These are phyloP conservation scores for Phyto melanocephala DNA, from an alignment of 2,888 invertebrate genomes.

Conservation along the genomic window DNA sequence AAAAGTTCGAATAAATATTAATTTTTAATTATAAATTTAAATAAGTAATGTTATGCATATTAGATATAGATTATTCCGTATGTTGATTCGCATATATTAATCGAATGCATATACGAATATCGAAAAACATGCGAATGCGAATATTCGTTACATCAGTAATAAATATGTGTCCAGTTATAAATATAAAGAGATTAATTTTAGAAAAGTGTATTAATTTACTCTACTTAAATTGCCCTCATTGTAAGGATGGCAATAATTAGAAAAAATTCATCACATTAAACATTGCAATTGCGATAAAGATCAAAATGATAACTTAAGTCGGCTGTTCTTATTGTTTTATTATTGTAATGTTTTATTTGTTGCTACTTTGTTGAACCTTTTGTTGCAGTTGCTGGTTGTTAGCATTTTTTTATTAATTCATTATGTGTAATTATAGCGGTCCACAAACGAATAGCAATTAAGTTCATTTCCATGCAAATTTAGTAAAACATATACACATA, in stretches of 20 bases:
- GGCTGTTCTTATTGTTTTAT: slow-evolving; percentile 4
- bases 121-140: too few species aligned
- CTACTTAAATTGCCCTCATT: slow-evolving; percentile 17
- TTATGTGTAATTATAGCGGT: slow-evolving; percentile 52
- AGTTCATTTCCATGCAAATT: slow-evolving; percentile 48
- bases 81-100: neutral
- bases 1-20: too few species aligned
- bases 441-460: slow-evolving; percentile 35
- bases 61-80: neutral
- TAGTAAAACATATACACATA: neutral
- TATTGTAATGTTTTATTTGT: neutral
- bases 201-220: neutral
- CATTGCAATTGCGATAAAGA: slow-evolving; percentile 32
- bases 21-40: neutral
- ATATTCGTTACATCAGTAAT: too few species aligned
- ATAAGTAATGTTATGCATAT: neutral
- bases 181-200: too few species aligned
- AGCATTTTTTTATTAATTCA: slow-evolving; percentile 22
- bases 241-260: slow-evolving; percentile 34
- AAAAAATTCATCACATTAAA: slow-evolving; percentile 41
- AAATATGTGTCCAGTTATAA: too few species aligned
- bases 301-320: slow-evolving; percentile 36
- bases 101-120: too few species aligned
- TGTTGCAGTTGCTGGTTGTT: neutral
- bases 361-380: neutral